A percentile compares a stretch with the other conserved stretches of the same genome.
These are phyloP conservation scores for Cheumatopsyche charites DNA, from an alignment of 1,140 invertebrate genomes.

Conservation along the genomic window DNA sequence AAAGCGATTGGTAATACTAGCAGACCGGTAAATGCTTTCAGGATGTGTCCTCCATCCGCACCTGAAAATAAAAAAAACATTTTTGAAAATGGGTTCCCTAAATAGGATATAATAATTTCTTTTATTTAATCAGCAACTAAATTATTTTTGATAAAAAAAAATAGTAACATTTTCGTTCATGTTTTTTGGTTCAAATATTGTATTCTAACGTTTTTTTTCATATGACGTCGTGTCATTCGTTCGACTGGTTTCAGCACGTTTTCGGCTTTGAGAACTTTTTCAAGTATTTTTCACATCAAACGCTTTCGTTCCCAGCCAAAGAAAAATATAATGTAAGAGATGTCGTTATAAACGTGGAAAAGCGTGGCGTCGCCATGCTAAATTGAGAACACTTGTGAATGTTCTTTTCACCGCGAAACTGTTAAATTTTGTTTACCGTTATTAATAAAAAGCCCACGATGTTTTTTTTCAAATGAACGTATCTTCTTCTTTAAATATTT, in stretches of 20 bases:
- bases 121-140: too few relatives aligned
- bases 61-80: conserved; percentile 30
- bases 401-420: background rate
- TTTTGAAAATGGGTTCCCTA: too few relatives aligned
- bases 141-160: too few relatives aligned
- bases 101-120: too few relatives aligned
- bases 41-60: conserved; percentile 16
- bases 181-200: background rate
- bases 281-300: conserved; percentile 17
- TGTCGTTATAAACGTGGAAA: conserved; percentile 3
- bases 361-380: conserved; percentile 21
- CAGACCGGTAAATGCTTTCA: conserved; percentile 16
- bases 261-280: background rate
- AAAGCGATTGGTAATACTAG: conserved; percentile 20
- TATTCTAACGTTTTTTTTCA: background rate
- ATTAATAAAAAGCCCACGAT: background rate
- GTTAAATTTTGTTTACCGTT: background rate
- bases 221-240: background rate
- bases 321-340: background rate
- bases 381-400: conserved; percentile 22
- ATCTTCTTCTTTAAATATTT: background rate
- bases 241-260: conserved; percentile 23
- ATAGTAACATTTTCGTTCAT: background rate
- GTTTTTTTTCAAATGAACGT: background rate
- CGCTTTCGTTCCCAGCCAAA: background rate